phyloP scores from a whole-genome alignment of 2,888 invertebrate genomes.

The Epistrophella euchroma region DNA sequence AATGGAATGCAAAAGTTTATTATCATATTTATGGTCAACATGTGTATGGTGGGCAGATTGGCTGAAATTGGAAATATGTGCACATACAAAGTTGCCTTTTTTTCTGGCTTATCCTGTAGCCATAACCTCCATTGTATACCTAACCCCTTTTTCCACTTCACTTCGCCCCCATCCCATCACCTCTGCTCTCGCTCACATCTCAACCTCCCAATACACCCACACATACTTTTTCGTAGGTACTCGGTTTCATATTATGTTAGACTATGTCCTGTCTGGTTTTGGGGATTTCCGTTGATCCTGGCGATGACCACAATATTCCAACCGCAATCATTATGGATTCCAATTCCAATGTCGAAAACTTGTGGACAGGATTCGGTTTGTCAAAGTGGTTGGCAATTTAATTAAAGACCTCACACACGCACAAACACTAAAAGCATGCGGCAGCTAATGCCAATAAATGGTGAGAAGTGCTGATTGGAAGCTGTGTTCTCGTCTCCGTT shows the following conservation, averaged over 20 bases:
- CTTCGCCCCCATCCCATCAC: neutral
- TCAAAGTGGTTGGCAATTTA: constrained; percentile 68
- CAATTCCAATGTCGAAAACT: constrained; percentile 61
- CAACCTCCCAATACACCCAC: neutral
- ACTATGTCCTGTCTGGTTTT: constrained; percentile 28
- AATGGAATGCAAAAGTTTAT: constrained; percentile 67
- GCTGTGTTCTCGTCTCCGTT: neutral
- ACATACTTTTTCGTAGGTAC: neutral
- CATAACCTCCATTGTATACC: neutral
- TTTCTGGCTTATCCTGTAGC: constrained; percentile 13
- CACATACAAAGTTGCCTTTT: constrained; percentile 32
- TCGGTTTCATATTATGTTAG: constrained; percentile 39
- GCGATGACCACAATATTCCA: constrained; percentile 60
- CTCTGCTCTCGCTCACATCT: neutral
- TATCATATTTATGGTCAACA: constrained; percentile 71
- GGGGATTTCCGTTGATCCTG: constrained; percentile 44
- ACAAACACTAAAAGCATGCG: constrained; percentile 6
- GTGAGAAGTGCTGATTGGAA: constrained; percentile 31
- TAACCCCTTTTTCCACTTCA: constrained; percentile 8
- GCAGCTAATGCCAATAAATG: constrained; percentile 36
- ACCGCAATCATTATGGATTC: constrained; percentile 65
- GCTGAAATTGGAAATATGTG: constrained; percentile 53
- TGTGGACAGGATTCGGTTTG: constrained; percentile 65
- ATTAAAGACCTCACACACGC: constrained; percentile 46
- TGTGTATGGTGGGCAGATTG: constrained; percentile 60